phyloP scores from a whole-genome alignment of 2,113 vertebrate species.

The Ascaphus truei region DNA sequence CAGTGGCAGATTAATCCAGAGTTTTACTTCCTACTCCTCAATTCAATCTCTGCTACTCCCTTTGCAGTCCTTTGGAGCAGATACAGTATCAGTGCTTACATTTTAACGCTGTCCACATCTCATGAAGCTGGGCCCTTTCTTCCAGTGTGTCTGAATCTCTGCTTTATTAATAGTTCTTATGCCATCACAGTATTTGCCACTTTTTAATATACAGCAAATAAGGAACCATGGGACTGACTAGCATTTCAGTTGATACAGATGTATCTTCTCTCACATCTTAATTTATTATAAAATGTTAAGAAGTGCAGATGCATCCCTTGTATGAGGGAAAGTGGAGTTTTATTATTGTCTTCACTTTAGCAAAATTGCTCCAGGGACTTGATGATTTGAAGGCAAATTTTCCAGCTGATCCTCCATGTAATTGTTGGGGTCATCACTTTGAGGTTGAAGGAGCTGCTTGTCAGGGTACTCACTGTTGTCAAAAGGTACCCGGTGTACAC shows the following conservation, averaged over 20 bases:
- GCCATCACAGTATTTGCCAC: slow-evolving; percentile 49
- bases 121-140: slow-evolving; percentile 50
- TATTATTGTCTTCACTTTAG: slow-evolving; percentile 10
- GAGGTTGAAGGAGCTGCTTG: slow-evolving; percentile 38
- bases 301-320: slow-evolving; percentile 36
- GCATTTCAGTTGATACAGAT: slow-evolving; percentile 47
- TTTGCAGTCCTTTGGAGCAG: slow-evolving; percentile 43
- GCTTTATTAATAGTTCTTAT: slow-evolving; percentile 53
- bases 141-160: slow-evolving; percentile 71
- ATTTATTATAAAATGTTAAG: slow-evolving; percentile 41
- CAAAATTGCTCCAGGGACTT: slow-evolving; percentile 31
- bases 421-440: slow-evolving; percentile 40
- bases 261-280: slow-evolving; percentile 50
- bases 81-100: slow-evolving; percentile 52
- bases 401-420: slow-evolving; percentile 29
- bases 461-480: slow-evolving; percentile 58
- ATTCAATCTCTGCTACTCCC: slow-evolving; percentile 31
- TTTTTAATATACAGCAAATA: slow-evolving; percentile 47
- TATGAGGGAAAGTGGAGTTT: not conserved
- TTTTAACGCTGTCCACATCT: slow-evolving; percentile 51
- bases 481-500: slow-evolving; percentile 58
- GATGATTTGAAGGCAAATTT: slow-evolving; percentile 34
- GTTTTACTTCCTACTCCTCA: slow-evolving; percentile 42
- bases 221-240: slow-evolving; percentile 51
- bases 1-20: slow-evolving; percentile 48